Base-by-base conservation (phyloP, 1,140 invertebrate species). In the Neodiprion virginianus region DNA sequence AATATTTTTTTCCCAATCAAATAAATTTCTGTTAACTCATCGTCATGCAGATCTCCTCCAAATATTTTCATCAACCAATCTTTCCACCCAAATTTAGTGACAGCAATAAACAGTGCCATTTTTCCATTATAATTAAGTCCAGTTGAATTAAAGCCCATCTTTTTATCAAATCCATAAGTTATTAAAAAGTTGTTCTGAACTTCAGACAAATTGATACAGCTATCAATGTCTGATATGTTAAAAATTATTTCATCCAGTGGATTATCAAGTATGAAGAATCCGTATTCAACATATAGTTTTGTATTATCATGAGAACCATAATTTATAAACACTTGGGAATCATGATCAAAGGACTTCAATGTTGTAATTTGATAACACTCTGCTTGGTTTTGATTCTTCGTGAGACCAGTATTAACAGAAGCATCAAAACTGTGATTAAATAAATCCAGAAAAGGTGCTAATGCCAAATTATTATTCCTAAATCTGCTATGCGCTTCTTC, bases 401-500 rank as follows among this genome's bases (percentile, higher is more conserved):
- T 83, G 65, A 91, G 81, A 69, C 89, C 85, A 48, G 90, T 91
- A 10, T 85, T 80, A 4, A 91, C 91, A 73, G 84, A 84, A 53
- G 92, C 91, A 48, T 87, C 74, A 74, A 87, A 81, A 12, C 90
- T 90, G 84, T 96, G 95, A 90, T 96, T 96, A 72, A 96, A 90
- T 74, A 96, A 88, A 86, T 96, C 95, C 23, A 96, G 83, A 78
- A 93, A 94, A 3, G 95, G 95, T 67, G 93, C 94, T 17, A 96
- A 83, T 8, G 94, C 94, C 79, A 93, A 85, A 81, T 87, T 89
- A 61, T 93, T 79, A 48, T 88, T 81, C 71, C 84, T 84, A 50
- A 84, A 12, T 47, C 81, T 79, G 17, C 80, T 79, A 67, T 78
- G 79, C 47, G 85, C 79, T 49, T 80, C 81, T 74, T 84, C 80